Conservation (phyloP, 1,140 invertebrate species). For the Bombus consobrinus region DNA sequence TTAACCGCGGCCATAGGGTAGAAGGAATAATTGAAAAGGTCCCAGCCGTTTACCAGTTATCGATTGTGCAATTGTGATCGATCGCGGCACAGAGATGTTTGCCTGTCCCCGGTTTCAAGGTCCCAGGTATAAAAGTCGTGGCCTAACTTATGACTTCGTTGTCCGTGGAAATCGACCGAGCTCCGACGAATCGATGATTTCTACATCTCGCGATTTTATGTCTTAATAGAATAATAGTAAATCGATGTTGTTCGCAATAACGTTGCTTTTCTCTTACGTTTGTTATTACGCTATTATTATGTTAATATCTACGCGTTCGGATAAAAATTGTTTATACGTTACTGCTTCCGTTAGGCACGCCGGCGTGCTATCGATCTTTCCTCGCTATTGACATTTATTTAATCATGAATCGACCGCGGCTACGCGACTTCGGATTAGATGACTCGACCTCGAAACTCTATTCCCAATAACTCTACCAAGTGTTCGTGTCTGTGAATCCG, state of each 20-base stretch:
- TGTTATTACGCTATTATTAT: too few relatives aligned
- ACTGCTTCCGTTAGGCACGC: background rate
- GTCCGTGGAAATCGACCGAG: slow-evolving; percentile 1
- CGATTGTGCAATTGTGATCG: slow-evolving; percentile 47
- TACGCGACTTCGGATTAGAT: slow-evolving; percentile 47
- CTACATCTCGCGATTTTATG: slow-evolving; percentile 13
- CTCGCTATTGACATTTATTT: slow-evolving; percentile 50
- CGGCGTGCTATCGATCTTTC: slow-evolving; percentile 31
- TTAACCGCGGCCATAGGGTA: background rate
- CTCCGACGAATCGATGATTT: slow-evolving; percentile 9
- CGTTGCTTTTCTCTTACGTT: background rate
- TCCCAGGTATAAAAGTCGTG: slow-evolving; percentile 8
- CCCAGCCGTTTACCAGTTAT: slow-evolving; percentile 39
- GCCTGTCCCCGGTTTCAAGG: slow-evolving; percentile 23
- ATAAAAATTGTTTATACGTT: too few relatives aligned
- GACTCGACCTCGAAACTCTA: slow-evolving; percentile 47
- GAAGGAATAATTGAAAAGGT: slow-evolving; percentile 53
- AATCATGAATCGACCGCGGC: background rate
- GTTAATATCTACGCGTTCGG: too few relatives aligned
- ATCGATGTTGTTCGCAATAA: background rate
- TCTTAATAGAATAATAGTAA: slow-evolving; percentile 33
- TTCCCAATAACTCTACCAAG: slow-evolving; percentile 32
- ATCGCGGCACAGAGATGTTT: slow-evolving; percentile 29
- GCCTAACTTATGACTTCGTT: background rate
- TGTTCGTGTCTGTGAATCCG: background rate